Percentiles rank a stretch among this genome's conserved stretches.
phyloP scores from a whole-genome alignment of 2,797 vertebrate genomes.

The Esox lucius region DNA sequence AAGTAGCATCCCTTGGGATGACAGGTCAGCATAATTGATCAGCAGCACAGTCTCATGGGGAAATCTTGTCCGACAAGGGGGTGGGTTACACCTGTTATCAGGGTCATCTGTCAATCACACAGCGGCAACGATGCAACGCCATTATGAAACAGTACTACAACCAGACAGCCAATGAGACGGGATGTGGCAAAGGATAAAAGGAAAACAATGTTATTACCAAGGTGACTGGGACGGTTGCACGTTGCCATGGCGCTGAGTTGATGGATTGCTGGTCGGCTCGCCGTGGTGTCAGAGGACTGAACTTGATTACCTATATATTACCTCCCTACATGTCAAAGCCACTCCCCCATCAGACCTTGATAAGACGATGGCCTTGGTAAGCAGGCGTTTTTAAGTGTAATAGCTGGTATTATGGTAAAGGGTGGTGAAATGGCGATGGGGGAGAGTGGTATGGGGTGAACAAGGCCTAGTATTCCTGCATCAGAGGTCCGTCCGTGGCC shows the following conservation, averaged over 20 bases:
- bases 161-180: not conserved
- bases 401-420: not conserved
- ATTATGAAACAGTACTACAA: slow-evolving; percentile 1
- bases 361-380: not conserved
- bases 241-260: not conserved
- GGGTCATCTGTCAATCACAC: slow-evolving; percentile 13
- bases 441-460: not conserved
- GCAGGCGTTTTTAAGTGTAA: not conserved
- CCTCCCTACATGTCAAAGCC: not conserved
- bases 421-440: not conserved
- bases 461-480: not conserved
- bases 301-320: not conserved
- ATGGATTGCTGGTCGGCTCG: not conserved
- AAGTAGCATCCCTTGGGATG: not conserved
- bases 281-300: not conserved
- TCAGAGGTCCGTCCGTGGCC: not conserved
- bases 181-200: not conserved
- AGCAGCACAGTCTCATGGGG: slow-evolving; percentile 28
- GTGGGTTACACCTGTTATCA: not conserved
- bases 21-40: not conserved
- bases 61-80: slow-evolving; percentile 36
- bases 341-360: not conserved
- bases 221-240: not conserved
- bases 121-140: not conserved
- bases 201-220: not conserved